Conservation (phyloP, 2,888 invertebrate species). For the Hirtodrosophila duncani region DNA sequence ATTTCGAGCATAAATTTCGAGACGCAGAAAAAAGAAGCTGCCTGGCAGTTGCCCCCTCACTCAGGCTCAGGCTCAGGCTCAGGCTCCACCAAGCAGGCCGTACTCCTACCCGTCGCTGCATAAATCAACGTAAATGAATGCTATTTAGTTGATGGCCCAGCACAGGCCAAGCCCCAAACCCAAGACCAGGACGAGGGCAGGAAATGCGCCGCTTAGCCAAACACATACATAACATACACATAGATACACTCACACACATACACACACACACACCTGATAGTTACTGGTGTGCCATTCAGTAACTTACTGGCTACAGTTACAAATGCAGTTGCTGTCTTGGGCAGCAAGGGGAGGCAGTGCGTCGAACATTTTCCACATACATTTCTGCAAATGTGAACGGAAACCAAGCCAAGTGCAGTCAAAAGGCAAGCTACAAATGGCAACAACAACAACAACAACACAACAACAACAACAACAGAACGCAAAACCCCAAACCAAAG, state of each 20-base stretch:
- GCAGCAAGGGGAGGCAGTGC: background rate
- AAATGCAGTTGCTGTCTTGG: constrained; percentile 51
- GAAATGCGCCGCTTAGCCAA: constrained; percentile 70
- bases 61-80: background rate
- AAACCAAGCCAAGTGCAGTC: constrained; percentile 64
- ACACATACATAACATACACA: constrained; percentile 33
- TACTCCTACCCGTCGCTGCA: constrained; percentile 37
- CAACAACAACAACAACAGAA: constrained; percentile 25
- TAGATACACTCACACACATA: constrained; percentile 10
- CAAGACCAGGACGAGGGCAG: constrained; percentile 36
- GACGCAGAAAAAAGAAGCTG: constrained; percentile 16
- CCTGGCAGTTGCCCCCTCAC: background rate
- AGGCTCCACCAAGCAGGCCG: background rate
- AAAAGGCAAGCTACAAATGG: too few relatives aligned
- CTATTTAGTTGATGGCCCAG: constrained; percentile 67
- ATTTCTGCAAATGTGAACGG: constrained; percentile 70
- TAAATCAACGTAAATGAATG: constrained; percentile 75
- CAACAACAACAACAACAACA: too few relatives aligned
- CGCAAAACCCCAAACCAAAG: constrained; percentile 17
- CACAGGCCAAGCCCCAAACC: constrained; percentile 63
- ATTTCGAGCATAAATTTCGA: constrained; percentile 57
- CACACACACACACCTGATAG: background rate
- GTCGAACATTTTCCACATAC: constrained; percentile 65
- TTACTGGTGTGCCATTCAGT: constrained; percentile 21
- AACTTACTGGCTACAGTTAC: constrained; percentile 37